phyloP scores from a whole-genome alignment of 2,113 vertebrate genomes.

The Alectura lathami region DNA sequence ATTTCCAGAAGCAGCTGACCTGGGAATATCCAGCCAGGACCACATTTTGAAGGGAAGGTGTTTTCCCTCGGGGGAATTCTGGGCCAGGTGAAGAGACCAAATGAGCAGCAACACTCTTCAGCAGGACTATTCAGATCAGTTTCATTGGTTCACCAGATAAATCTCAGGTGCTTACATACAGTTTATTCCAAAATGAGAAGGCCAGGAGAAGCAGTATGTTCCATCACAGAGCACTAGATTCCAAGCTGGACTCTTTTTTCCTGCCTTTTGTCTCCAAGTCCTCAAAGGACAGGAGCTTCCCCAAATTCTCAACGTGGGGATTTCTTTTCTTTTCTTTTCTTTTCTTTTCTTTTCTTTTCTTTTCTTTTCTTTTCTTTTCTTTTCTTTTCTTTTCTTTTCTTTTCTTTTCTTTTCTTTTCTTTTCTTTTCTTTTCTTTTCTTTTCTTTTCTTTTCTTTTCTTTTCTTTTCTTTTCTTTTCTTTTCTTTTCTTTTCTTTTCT shows the following conservation, averaged over 20 bases:
- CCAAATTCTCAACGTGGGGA: background rate
- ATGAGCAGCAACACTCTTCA: background rate
- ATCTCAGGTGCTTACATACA: background rate
- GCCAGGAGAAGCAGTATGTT: background rate
- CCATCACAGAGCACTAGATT: background rate
- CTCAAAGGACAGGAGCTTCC: background rate
- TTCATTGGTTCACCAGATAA: slow-evolving; percentile 2
- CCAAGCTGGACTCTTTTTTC: background rate
- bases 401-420: background rate
- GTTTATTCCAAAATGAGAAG: background rate
- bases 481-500: background rate
- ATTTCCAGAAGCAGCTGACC: background rate
- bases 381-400: background rate
- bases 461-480: background rate
- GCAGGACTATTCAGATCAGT: background rate
- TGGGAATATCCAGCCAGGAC: background rate
- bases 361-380: background rate
- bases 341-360: background rate
- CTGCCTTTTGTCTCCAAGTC: background rate
- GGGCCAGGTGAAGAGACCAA: background rate
- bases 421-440: background rate
- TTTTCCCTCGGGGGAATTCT: background rate
- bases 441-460: background rate
- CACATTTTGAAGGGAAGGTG: background rate
- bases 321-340: background rate